Evolutionary conservation across 1,140 invertebrate species (phyloP).

Genomic region (Proctacanthus coquilletti): DNA sequence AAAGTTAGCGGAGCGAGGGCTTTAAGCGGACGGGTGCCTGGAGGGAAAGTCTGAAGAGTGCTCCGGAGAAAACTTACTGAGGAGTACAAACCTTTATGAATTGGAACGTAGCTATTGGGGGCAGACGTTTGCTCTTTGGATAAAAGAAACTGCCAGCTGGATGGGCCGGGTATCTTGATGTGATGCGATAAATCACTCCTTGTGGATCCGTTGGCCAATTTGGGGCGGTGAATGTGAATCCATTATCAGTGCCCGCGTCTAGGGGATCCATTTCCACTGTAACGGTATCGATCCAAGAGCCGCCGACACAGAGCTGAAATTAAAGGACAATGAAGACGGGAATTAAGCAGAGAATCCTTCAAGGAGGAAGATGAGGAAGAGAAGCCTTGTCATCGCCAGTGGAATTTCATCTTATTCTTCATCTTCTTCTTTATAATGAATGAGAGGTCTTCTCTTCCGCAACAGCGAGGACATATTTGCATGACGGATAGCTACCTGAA

Average conservation of each 20-base stretch:
- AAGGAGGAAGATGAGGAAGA: background rate
- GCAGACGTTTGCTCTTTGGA: slow-evolving; percentile 66
- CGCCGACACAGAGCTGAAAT: slow-evolving; percentile 70
- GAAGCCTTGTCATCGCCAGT: too few relatives aligned
- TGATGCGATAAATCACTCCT: slow-evolving; percentile 79
- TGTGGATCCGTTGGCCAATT: slow-evolving; percentile 85
- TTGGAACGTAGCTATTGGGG: slow-evolving; percentile 78
- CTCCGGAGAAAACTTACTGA: too few relatives aligned
- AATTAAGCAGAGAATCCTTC: background rate
- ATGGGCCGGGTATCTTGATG: slow-evolving; percentile 78
- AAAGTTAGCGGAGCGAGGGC: too few relatives aligned
- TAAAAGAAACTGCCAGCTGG: slow-evolving; percentile 92
- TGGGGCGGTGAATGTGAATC: slow-evolving; percentile 89
- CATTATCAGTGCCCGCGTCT: slow-evolving; percentile 94
- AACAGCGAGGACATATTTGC: too few relatives aligned
- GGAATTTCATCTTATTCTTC: too few relatives aligned
- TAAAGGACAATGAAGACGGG: slow-evolving; percentile 2
- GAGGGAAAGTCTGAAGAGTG: too few relatives aligned
- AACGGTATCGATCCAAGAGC: slow-evolving; percentile 85
- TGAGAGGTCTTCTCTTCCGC: too few relatives aligned
- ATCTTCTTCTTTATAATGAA: too few relatives aligned
- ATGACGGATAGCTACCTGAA: slow-evolving; percentile 43
- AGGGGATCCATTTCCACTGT: slow-evolving; percentile 87
- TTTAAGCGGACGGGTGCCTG: too few relatives aligned
- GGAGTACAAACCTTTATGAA: slow-evolving; percentile 70